A percentile compares a stretch with the other conserved stretches of the same genome.
phyloP scores from a whole-genome alignment of 2,113 vertebrate genomes.

The Apus apus region DNA sequence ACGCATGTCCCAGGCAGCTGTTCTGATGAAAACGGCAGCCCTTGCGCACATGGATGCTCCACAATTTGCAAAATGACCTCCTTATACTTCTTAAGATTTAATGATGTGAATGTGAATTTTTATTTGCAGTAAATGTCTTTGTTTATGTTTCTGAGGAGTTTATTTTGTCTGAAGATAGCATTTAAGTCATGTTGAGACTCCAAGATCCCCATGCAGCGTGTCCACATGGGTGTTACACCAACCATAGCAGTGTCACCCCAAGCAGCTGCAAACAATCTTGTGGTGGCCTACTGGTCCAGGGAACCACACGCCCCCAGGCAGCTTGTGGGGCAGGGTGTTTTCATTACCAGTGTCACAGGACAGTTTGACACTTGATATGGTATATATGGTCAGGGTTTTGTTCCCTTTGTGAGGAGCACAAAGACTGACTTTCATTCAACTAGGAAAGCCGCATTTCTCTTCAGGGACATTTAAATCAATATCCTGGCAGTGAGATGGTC shows the following conservation, averaged over 20 bases:
- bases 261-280: not conserved
- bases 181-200: not conserved
- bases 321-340: not conserved
- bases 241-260: not conserved
- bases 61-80: conserved; percentile 1
- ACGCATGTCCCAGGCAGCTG: not conserved
- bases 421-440: not conserved
- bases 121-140: conserved; percentile 54
- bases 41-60: not conserved
- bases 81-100: conserved; percentile 34
- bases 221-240: not conserved
- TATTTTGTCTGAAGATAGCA: not conserved
- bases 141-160: conserved; percentile 27
- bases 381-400: not conserved
- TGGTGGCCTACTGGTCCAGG: not conserved
- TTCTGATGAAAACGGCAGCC: not conserved
- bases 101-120: conserved; percentile 49
- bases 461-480: not conserved
- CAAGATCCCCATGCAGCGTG: not conserved
- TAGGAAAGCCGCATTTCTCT: rapidly evolving
- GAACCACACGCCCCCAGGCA: not conserved
- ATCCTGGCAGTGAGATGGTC: not conserved
- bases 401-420: not conserved
- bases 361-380: not conserved
- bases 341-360: not conserved